These are phyloP conservation scores for Platynereis dumerilii DNA, from an alignment of 2,888 invertebrate genomes.

Conservation along the genomic window DNA sequence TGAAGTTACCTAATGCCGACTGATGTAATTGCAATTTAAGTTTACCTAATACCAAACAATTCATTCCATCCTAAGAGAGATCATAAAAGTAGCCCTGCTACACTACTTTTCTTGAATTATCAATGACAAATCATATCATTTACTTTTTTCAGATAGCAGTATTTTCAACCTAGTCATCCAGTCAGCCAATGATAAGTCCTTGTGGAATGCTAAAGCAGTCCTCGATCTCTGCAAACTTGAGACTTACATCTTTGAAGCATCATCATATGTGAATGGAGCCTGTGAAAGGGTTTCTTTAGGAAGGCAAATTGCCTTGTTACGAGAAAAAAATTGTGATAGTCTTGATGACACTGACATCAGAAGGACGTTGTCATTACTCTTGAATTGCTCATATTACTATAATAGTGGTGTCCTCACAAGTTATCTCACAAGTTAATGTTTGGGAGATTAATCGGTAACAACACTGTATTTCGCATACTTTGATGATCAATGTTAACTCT, in stretches of 20 bases:
- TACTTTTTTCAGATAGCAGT: conserved; percentile 1
- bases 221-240: not conserved
- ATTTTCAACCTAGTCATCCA: too few relatives aligned
- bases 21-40: too few relatives aligned
- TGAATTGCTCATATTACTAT: conserved; percentile 5
- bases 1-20: too few relatives aligned
- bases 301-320: not conserved
- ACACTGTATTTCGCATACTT: too few relatives aligned
- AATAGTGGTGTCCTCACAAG: not conserved
- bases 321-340: not conserved
- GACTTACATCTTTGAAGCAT: not conserved
- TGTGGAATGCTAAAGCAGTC: conserved; percentile 4
- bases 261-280: not conserved
- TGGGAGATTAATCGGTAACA: too few relatives aligned
- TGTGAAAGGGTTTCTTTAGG: not conserved
- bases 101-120: too few relatives aligned
- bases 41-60: too few relatives aligned
- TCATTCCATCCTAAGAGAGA: too few relatives aligned
- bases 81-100: too few relatives aligned
- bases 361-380: not conserved
- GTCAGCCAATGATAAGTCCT: not conserved
- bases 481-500: too few relatives aligned
- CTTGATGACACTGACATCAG: not conserved
- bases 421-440: too few relatives aligned
- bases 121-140: too few relatives aligned